These are phyloP conservation scores for Betta splendens DNA, from an alignment of 2,797 vertebrate species.

Conservation along the genomic window DNA sequence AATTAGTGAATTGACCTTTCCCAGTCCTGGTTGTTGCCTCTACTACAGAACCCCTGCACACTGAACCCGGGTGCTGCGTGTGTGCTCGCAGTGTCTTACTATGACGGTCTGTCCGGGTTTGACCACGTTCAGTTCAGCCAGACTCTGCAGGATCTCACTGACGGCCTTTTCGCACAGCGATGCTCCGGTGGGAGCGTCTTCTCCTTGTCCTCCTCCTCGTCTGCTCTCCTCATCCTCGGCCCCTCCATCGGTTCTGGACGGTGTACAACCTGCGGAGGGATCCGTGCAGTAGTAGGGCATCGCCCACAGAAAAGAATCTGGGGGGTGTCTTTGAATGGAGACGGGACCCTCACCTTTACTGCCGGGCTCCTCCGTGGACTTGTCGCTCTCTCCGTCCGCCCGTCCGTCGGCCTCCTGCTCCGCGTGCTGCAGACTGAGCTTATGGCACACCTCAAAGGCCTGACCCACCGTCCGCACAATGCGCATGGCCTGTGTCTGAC, in stretches of 20 bases:
- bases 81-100: conserved; percentile 69
- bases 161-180: conserved; percentile 77
- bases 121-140: conserved; percentile 81
- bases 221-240: conserved; percentile 61
- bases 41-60: no score
- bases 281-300: not conserved
- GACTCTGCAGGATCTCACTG: conserved; percentile 79
- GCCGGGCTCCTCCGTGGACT: conserved; percentile 78
- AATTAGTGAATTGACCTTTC: no score
- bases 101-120: conserved; percentile 80
- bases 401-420: conserved; percentile 83
- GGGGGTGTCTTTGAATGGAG: no score
- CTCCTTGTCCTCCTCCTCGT: conserved; percentile 37
- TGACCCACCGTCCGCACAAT: conserved; percentile 88
- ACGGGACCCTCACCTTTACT: conserved; percentile 80
- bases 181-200: conserved; percentile 38
- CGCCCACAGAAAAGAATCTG: no score
- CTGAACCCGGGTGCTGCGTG: not conserved
- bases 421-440: conserved; percentile 87
- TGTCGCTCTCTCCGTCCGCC: conserved; percentile 82
- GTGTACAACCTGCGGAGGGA: conserved; percentile 72
- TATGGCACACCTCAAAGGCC: conserved; percentile 90
- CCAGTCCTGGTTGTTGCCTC: no score
- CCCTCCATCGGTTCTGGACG: conserved; percentile 70
- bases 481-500: conserved; percentile 87